phyloP scores from a whole-genome alignment of 2,888 invertebrate species.

The Pecten maximus region DNA sequence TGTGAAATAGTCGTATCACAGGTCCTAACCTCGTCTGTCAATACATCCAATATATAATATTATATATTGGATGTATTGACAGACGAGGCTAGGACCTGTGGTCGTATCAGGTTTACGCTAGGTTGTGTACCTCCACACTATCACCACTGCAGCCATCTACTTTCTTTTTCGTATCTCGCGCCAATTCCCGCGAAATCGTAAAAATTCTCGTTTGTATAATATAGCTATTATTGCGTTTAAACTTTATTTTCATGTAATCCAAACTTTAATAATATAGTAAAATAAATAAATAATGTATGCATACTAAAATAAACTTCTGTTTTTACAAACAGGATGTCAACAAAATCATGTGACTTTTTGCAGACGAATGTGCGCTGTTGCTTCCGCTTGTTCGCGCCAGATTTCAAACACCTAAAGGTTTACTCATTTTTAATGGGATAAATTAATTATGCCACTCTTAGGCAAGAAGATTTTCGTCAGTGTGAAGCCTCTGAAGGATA shows the following conservation, averaged over 20 bases:
- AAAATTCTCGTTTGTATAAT: not conserved
- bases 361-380: constrained; percentile 54
- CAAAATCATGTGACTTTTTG: constrained; percentile 46
- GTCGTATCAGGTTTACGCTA: no score
- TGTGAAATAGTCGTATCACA: no score
- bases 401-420: constrained; percentile 75
- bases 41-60: no score
- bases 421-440: constrained; percentile 63
- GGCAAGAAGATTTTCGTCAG: constrained; percentile 76
- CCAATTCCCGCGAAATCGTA: not conserved
- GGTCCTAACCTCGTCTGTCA: no score
- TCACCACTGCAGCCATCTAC: not conserved
- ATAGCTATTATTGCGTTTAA: not conserved
- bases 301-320: not conserved
- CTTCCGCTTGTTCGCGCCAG: constrained; percentile 79
- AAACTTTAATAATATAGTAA: not conserved
- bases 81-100: no score
- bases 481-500: constrained; percentile 69
- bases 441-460: constrained; percentile 77
- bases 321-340: constrained; percentile 30
- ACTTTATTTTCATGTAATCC: not conserved
- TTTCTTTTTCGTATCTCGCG: constrained; percentile 6
- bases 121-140: no score
- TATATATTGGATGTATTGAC: no score
- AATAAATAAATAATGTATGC: not conserved